Percentiles rank a stretch among this genome's conserved stretches.
These are phyloP conservation scores for Nannoperca obscura DNA, from an alignment of 2,797 vertebrate species.

Conservation along the genomic window DNA sequence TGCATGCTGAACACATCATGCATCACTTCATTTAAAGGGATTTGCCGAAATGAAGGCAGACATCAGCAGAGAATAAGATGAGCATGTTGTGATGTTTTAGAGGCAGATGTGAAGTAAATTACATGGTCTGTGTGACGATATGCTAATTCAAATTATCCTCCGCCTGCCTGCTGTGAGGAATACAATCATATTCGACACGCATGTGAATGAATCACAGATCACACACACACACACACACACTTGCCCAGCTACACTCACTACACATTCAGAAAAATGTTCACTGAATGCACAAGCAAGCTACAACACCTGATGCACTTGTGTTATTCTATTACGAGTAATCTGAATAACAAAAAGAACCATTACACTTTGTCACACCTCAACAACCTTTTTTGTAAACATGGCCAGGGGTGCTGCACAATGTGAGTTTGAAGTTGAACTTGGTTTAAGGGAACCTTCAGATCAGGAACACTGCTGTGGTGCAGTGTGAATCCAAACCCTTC, in stretches of 20 bases:
- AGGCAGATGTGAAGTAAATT: conserved; percentile 57
- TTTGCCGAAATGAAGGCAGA: conserved; percentile 61
- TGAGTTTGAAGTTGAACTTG: not conserved
- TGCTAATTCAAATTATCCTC: conserved; percentile 51
- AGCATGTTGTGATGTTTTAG: conserved; percentile 51
- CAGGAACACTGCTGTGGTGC: not conserved
- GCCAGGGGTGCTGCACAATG: not conserved
- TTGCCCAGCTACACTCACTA: conserved; percentile 16
- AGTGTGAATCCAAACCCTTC: not conserved
- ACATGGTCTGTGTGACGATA: conserved; percentile 39
- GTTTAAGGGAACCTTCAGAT: not conserved
- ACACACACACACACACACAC: conserved; percentile 17
- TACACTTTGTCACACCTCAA: not conserved
- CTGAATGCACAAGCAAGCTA: conserved; percentile 1
- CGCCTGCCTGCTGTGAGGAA: conserved; percentile 38
- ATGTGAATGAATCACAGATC: conserved; percentile 16
- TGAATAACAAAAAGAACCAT: conserved; percentile 3
- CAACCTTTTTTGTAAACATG: conserved; percentile 9
- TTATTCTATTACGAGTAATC: conserved; percentile 1
- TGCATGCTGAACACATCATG: too few species aligned
- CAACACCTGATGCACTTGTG: conserved; percentile 22
- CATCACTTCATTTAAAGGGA: conserved; percentile 39
- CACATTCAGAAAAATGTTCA: conserved; percentile 2
- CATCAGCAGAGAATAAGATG: conserved; percentile 31
- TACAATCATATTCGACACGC: conserved; percentile 46